Evolutionary conservation across 2,113 vertebrate species (phyloP).

Genomic region (Gadus macrocephalus): DNA sequence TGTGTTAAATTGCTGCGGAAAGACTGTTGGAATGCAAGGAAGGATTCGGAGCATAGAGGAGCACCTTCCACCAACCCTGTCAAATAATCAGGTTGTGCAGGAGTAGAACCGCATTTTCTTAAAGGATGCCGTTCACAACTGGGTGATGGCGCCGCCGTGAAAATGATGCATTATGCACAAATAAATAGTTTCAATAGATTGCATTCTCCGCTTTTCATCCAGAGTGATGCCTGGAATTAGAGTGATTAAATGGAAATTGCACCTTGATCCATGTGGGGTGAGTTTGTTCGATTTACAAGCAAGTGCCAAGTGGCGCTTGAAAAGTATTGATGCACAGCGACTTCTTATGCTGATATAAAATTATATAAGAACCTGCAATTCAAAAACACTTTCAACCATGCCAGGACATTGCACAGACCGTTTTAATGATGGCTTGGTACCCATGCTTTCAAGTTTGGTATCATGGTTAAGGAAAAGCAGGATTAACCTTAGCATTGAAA

Average conservation of each 20-base stretch:
- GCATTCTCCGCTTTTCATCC: neutral
- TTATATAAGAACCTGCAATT: too few relatives aligned
- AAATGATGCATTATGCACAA: neutral
- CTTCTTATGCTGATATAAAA: too few relatives aligned
- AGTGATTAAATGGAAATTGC: neutral
- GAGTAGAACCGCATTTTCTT: constrained; percentile 2
- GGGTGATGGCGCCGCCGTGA: neutral
- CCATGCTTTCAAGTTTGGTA: too few relatives aligned
- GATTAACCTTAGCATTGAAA: too few relatives aligned
- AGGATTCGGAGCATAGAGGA: constrained; percentile 15
- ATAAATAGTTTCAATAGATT: neutral
- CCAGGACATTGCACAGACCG: too few relatives aligned
- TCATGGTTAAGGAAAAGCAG: too few relatives aligned
- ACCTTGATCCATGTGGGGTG: neutral
- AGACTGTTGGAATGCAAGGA: constrained; percentile 36
- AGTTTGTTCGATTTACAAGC: too few relatives aligned
- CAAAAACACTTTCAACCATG: too few relatives aligned
- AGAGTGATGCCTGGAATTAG: neutral
- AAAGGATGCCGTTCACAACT: constrained; percentile 24
- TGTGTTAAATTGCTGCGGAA: constrained; percentile 38
- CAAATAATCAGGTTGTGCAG: constrained; percentile 20
- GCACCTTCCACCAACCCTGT: constrained; percentile 21
- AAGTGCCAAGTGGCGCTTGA: too few relatives aligned
- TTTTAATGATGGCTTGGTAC: too few relatives aligned
- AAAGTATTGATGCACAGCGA: too few relatives aligned